Conservation (phyloP, 2,888 invertebrate genomes). For the Megaustenia siamemsis region DNA sequence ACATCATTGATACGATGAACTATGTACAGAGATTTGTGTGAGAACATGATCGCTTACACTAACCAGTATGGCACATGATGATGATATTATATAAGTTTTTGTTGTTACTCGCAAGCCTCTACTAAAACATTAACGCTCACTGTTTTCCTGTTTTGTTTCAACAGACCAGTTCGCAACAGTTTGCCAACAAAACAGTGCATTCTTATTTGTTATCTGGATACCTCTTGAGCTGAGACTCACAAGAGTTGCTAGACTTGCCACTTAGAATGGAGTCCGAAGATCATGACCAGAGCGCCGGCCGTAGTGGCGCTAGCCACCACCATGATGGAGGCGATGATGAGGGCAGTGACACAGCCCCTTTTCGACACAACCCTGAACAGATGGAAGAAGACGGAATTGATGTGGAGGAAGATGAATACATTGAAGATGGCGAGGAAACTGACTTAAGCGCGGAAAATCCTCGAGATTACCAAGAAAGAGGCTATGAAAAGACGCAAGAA, state of each 20-base stretch:
- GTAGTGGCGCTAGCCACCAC: neutral
- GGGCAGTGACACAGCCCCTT: too few relatives aligned
- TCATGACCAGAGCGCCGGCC: neutral
- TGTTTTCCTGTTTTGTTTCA: neutral
- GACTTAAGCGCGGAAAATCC: neutral
- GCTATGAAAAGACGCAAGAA: slow-evolving; percentile 1
- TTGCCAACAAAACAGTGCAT: too few relatives aligned
- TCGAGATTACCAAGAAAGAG: slow-evolving; percentile 30
- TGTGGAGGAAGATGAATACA: slow-evolving; percentile 20
- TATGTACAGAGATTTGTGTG: too few relatives aligned
- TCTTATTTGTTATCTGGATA: too few relatives aligned
- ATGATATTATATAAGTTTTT: too few relatives aligned
- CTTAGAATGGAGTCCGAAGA: slow-evolving; percentile 7
- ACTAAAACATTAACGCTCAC: too few relatives aligned
- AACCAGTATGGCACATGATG: too few relatives aligned
- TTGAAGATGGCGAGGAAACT: slow-evolving; percentile 24
- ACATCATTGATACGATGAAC: too few relatives aligned
- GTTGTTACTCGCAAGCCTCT: too few relatives aligned
- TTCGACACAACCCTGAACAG: neutral
- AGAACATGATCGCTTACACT: too few relatives aligned
- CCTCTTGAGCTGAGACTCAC: neutral
- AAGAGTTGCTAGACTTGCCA: neutral
- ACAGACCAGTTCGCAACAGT: neutral
- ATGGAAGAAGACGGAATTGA: slow-evolving; percentile 27
- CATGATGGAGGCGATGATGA: neutral